Evolutionary conservation across 2,113 vertebrate genomes (phyloP).

Genomic region (Reinhardtius hippoglossoides): DNA sequence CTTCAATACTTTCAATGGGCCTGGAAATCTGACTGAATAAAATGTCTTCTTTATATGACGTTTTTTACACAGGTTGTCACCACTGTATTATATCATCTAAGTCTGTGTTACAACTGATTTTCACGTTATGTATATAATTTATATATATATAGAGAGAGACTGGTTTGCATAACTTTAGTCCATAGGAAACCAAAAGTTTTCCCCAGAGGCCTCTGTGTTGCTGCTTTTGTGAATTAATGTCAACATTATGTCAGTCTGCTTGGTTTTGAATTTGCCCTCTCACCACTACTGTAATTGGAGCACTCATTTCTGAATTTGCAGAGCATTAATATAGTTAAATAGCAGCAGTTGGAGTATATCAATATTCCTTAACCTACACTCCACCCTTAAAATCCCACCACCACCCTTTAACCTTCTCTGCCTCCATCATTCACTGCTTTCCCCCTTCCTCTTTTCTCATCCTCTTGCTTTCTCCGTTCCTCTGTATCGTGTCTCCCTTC

Average conservation of each 20-base stretch:
- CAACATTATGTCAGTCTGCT: slow-evolving; percentile 2
- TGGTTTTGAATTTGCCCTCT: slow-evolving; percentile 5
- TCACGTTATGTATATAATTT: no score
- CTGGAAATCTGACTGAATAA: no score
- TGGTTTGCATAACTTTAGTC: no score
- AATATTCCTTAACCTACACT: slow-evolving; percentile 72
- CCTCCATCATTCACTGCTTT: slow-evolving; percentile 29
- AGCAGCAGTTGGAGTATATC: slow-evolving; percentile 56
- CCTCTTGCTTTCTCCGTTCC: neutral
- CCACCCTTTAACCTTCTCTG: slow-evolving; percentile 52
- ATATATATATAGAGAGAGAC: no score
- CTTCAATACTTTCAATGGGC: neutral
- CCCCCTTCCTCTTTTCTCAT: neutral
- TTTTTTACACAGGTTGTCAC: neutral
- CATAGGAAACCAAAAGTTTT: no score
- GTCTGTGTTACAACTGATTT: neutral
- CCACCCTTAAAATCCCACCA: slow-evolving; percentile 43
- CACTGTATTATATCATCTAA: neutral
- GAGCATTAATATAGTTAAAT: slow-evolving; percentile 57
- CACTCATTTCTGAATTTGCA: slow-evolving; percentile 23
- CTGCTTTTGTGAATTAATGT: neutral
- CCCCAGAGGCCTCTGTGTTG: no score
- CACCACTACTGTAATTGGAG: slow-evolving; percentile 21
- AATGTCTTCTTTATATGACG: neutral
- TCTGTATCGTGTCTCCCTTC: slow-evolving; percentile 18